These are phyloP conservation scores for Conus ventricosus DNA, from an alignment of 1,140 invertebrate species.

Conservation along the genomic window DNA sequence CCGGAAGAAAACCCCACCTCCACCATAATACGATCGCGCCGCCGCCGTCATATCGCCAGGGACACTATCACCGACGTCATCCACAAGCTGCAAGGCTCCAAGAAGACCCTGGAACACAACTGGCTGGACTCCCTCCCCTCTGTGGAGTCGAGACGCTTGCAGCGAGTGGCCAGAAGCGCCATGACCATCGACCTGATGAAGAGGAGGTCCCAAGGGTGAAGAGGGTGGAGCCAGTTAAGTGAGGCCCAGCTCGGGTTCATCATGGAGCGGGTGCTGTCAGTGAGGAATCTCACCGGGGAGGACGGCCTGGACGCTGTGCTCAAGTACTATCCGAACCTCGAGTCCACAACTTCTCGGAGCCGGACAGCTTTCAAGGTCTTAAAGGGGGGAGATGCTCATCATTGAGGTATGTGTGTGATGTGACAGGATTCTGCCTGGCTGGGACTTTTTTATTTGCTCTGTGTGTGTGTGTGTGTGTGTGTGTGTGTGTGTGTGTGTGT, in stretches of 20 bases:
- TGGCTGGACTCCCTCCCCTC: background rate
- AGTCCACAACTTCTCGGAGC: constrained; percentile 89
- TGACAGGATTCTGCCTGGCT: background rate
- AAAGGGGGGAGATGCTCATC: constrained; percentile 95
- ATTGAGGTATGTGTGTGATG: constrained; percentile 83
- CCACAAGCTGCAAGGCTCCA: background rate
- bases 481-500: too few species aligned
- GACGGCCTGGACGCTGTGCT: constrained; percentile 86
- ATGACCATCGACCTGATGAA: background rate
- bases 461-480: too few species aligned
- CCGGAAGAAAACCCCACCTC: constrained; percentile 37
- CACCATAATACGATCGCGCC: constrained; percentile 47
- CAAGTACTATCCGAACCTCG: constrained; percentile 92
- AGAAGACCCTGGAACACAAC: background rate
- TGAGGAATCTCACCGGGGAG: constrained; percentile 91
- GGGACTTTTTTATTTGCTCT: background rate
- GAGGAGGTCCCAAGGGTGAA: background rate
- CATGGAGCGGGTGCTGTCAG: constrained; percentile 95
- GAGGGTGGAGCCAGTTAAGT: constrained; percentile 70
- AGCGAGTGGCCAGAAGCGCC: background rate
- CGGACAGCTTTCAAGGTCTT: constrained; percentile 85
- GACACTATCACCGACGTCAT: constrained; percentile 63
- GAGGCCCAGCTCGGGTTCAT: constrained; percentile 86
- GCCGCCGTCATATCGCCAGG: constrained; percentile 31
- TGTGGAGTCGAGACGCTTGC: background rate